These are phyloP conservation scores for Alauda arvensis DNA, from an alignment of 2,797 vertebrate species.

Conservation along the genomic window DNA sequence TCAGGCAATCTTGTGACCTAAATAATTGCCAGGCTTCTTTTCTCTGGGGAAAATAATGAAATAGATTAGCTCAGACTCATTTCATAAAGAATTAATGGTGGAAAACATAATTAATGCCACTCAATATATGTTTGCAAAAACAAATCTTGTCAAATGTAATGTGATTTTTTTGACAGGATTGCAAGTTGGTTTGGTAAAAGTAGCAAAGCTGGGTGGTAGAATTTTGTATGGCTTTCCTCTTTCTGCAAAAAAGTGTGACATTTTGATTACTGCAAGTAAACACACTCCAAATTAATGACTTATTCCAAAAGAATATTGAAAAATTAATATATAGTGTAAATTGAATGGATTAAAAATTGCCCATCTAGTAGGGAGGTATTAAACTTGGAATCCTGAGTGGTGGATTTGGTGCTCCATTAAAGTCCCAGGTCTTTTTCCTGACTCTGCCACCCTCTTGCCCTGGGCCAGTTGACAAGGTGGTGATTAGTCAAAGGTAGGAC, in stretches of 20 bases:
- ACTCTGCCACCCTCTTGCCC: not conserved
- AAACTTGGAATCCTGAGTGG: not conserved
- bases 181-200: slow-evolving; percentile 9
- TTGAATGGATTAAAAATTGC: not conserved
- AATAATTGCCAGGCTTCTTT: slow-evolving; percentile 48
- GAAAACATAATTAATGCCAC: slow-evolving; percentile 43
- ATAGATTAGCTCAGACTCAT: slow-evolving; percentile 38
- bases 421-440: not conserved
- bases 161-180: not conserved
- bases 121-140: slow-evolving; percentile 39
- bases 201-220: not conserved
- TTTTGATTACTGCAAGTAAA: not conserved
- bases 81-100: slow-evolving; percentile 53
- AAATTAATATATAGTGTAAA: not conserved
- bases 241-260: not conserved
- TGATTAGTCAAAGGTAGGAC: not conserved
- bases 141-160: slow-evolving; percentile 23
- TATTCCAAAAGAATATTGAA: not conserved
- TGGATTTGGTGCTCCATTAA: not conserved
- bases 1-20: slow-evolving; percentile 33
- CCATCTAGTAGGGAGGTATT: not conserved
- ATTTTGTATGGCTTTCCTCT: not conserved
- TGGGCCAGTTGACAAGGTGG: not conserved
- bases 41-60: slow-evolving; percentile 42
- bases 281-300: not conserved